phyloP scores from a whole-genome alignment of 1,140 invertebrate genomes.

The Drosophila trapezifrons region DNA sequence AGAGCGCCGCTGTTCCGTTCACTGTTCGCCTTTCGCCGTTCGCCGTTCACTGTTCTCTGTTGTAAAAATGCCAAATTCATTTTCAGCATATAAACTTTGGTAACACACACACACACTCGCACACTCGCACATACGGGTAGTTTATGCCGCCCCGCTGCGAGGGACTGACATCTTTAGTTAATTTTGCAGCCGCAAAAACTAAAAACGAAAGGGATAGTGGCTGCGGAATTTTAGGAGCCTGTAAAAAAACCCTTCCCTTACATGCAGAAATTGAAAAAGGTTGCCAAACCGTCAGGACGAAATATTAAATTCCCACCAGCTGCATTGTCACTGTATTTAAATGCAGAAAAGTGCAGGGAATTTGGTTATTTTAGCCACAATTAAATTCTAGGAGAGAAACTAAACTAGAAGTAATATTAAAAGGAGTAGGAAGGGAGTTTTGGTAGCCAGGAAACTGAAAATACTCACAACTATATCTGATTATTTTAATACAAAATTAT shows the following conservation, averaged over 20 bases:
- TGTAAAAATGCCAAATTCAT: conserved; percentile 82
- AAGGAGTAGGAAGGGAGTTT: no score
- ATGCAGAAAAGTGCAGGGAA: background rate
- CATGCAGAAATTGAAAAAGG: conserved; percentile 19
- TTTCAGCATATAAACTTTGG: conserved; percentile 74
- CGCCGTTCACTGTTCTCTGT: conserved; percentile 17
- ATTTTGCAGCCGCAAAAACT: conserved; percentile 61
- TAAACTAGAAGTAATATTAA: no score
- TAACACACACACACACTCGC: conserved; percentile 28
- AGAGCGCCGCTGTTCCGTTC: conserved; percentile 52
- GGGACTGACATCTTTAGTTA: conserved; percentile 71
- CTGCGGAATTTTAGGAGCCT: conserved; percentile 23
- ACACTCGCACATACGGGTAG: conserved; percentile 17
- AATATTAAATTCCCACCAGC: conserved; percentile 11
- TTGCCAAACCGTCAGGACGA: background rate
- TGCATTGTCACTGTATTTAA: background rate
- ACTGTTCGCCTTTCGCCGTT: conserved; percentile 12
- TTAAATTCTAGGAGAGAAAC: background rate
- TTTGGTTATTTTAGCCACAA: background rate
- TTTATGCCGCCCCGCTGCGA: conserved; percentile 67
- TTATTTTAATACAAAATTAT: background rate
- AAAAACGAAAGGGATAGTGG: conserved; percentile 40
- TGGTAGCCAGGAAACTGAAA: no score
- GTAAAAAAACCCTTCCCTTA: conserved; percentile 11
- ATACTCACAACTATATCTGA: background rate